A percentile compares a stretch with the other conserved stretches of the same genome.
Conservation (phyloP, 2,113 vertebrate species). For the Paratilapia polleni region DNA sequence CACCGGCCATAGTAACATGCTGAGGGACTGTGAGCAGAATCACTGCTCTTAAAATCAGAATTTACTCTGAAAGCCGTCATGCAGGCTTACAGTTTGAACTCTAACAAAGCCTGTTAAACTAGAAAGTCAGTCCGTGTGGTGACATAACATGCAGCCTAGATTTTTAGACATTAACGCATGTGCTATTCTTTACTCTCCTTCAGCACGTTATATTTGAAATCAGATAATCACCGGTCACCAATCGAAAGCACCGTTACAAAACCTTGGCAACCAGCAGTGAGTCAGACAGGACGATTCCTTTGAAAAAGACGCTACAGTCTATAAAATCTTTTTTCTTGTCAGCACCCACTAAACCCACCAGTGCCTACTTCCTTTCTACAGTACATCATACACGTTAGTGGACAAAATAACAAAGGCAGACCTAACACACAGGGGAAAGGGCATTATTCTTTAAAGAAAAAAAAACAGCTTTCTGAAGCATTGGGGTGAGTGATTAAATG, state of each 20-base stretch:
- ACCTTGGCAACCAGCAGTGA: neutral
- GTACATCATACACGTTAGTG: neutral
- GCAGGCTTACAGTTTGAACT: neutral
- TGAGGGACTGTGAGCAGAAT: neutral
- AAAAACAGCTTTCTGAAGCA: neutral
- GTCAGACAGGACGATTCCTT: neutral
- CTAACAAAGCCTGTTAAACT: neutral
- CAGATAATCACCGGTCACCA: too few species aligned
- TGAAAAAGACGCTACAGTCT: neutral
- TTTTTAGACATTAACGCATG: neutral
- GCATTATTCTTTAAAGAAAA: neutral
- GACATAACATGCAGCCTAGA: neutral
- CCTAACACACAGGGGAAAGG: neutral
- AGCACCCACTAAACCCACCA: neutral
- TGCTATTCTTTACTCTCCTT: neutral
- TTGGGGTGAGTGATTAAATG: neutral
- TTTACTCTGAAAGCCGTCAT: neutral
- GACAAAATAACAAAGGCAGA: neutral
- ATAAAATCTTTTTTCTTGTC: neutral
- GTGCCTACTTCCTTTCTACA: slow-evolving; percentile 41
- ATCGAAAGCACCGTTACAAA: neutral
- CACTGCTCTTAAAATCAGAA: neutral
- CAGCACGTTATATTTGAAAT: neutral
- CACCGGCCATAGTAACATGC: slow-evolving; percentile 57
- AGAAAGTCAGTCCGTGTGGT: neutral